Base-by-base conservation (phyloP, 2,797 vertebrate species). In the Chaunax sp. region DNA sequence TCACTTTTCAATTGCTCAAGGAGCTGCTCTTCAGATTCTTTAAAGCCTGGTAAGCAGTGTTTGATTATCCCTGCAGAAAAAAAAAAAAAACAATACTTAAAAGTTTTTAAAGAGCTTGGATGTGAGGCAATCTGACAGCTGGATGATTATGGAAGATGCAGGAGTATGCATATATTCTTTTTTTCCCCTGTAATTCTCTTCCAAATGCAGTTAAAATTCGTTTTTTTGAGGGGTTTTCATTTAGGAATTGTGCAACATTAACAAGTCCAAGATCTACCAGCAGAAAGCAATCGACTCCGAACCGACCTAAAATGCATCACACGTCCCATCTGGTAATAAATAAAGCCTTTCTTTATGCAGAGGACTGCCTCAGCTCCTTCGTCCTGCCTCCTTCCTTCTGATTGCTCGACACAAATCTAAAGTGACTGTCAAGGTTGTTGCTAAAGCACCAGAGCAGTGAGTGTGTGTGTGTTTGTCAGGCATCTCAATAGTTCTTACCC, bases 401-500 rank as follows among this genome's bases (percentile, higher is more conserved):
- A 76, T 45, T 58, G 40, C 43, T 59, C 4, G 4, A 35, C 25
- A 75, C 46, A 78, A 82, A 73, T 68, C 52, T 53, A 71, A 82
- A 72, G 12, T 50, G 63, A 71, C 61, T 77, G 50, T 58, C 38
- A 65, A 73, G 70, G 54, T 55, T 69, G 54, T 58, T 69, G 64
- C 50, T 45, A 23, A 53, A 64, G 66, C 62, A 62, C 47, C 20
- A 66, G 70, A 63, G 45, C 15, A 10, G 18, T 0, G 3, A 10
- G 33, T 35, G 10, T 35, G 33, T 10, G 33, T 13, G 25, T 51
- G 46, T 3, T 11, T 0, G 22, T 40, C 45, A 7, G 26, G 38
- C 10, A 44, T 57, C 28, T 10, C 16, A 45, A 68, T 19, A n/a
- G n/a, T 22, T 41, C 96, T 94, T 83, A 99, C 98, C 94, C 96